Conservation (phyloP, 2,113 vertebrate genomes). For the Stomatorhinus ivindoensis region DNA sequence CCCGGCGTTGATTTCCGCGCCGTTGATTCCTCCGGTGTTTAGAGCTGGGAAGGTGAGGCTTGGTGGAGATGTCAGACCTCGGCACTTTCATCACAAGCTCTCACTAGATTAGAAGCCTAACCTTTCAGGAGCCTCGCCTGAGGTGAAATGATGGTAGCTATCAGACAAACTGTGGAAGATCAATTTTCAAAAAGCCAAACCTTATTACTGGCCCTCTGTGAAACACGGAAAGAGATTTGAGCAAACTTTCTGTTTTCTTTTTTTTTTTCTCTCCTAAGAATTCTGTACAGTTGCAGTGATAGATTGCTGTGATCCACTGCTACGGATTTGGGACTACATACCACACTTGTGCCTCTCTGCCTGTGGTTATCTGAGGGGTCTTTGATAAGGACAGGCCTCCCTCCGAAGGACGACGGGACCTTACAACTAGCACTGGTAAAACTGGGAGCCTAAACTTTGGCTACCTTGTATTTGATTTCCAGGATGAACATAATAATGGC, state of each 20-base stretch:
- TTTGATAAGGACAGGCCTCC: background rate
- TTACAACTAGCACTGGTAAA: background rate
- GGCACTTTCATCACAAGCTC: slow-evolving; percentile 45
- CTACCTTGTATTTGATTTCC: background rate
- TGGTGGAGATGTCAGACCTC: background rate
- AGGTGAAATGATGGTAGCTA: slow-evolving; percentile 37
- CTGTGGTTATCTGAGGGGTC: background rate
- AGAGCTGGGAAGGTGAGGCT: background rate
- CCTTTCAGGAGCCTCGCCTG: slow-evolving; percentile 39
- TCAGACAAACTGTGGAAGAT: slow-evolving; percentile 34
- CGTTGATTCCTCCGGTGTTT: slow-evolving; percentile 23
- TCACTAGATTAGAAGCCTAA: slow-evolving; percentile 44
- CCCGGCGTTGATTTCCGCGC: background rate
- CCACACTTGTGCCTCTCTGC: slow-evolving; percentile 29
- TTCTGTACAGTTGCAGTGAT: slow-evolving; percentile 29
- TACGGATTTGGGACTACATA: slow-evolving; percentile 30
- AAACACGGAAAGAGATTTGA: slow-evolving; percentile 27
- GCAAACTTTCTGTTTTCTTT: slow-evolving; percentile 28
- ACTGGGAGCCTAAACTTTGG: background rate
- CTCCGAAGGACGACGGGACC: background rate
- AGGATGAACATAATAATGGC: background rate
- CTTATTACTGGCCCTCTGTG: slow-evolving; percentile 17
- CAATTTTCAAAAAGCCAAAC: slow-evolving; percentile 32
- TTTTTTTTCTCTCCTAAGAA: background rate
- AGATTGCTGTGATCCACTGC: slow-evolving; percentile 24